Base-by-base conservation (phyloP, 2,113 vertebrate genomes). In the Eupsittula cactorum region DNA sequence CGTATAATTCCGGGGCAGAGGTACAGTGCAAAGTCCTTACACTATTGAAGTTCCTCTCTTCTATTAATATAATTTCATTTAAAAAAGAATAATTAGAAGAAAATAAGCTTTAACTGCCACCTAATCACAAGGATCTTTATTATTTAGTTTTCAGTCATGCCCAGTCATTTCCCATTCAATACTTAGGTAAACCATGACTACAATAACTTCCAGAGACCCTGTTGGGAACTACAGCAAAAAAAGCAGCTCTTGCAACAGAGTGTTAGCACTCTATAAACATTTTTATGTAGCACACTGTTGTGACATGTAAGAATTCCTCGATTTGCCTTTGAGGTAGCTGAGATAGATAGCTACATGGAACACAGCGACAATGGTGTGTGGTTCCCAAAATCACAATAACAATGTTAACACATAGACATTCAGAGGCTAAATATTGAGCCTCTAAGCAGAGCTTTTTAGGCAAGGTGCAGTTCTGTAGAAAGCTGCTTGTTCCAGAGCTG, bases 341-440 rank as follows among this genome's bases (percentile, higher is more conserved):
- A 78, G 23, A 80, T 15, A 60, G 37, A 17, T 37, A 73, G 16
- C 11, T 81, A 6, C 1, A 1, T 63, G 55, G 41, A 20, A 75
- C 8, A 9, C 4, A 33, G 16, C 16, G 71, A 25, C 5, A 3
- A 3, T 17, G 19, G 2, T 29, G n/a, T 68, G 11, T 13, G 3
- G 7, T 33, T 79, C 18, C 37, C 63, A 41, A 78, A 86, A 52
- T 69, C 31, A 39, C 28, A 46, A 16, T 29, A 59, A 9, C 21
- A 59, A 8, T 29, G 17, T 53, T 86, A 70, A 52, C 0, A 1
- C 7, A 9, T 7, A 46, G 11, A 12, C 49, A 39, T 59, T 84
- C 46, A 47, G 27, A 84, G 15, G 33, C 46, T 28, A n/a, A 46
- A 13, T 57, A 41, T 16, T 42, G 7, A 82, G 15, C 12, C 35